Percentiles rank a stretch among this genome's conserved stretches.
phyloP scores from a whole-genome alignment of 2,113 vertebrate genomes.

The Phodopus roborovskii region DNA sequence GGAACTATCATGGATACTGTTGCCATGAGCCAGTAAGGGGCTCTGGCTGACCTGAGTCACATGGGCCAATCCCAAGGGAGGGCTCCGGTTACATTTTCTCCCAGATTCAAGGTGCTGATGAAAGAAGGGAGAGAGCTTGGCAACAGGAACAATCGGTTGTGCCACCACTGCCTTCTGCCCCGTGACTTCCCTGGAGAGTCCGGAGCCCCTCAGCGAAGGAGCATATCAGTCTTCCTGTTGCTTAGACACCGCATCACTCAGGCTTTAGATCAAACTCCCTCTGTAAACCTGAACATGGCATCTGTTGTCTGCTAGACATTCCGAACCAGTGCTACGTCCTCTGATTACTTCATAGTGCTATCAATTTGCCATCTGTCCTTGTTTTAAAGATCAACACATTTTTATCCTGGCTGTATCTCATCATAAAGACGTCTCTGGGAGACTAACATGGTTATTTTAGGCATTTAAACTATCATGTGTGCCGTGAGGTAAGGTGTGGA shows the following conservation, averaged over 20 bases:
- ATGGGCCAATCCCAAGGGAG: not conserved
- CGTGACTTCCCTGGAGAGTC: not conserved
- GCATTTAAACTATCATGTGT: not conserved
- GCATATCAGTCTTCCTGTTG: not conserved
- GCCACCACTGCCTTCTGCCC: not conserved
- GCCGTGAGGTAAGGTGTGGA: not conserved
- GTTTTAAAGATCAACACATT: slow-evolving; percentile 31
- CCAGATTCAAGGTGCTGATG: not conserved
- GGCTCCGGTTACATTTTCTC: not conserved
- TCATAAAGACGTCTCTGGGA: slow-evolving; percentile 30
- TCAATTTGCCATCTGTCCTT: slow-evolving; percentile 39
- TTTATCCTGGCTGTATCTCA: not conserved
- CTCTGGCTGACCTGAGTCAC: not conserved
- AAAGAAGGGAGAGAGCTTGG: not conserved
- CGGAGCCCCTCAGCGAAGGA: not conserved
- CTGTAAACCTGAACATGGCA: not conserved
- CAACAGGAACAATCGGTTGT: not conserved
- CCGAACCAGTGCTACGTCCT: not conserved
- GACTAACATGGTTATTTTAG: slow-evolving; percentile 35
- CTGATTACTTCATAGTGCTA: not conserved
- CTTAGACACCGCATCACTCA: not conserved
- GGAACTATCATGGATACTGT: rapidly evolving
- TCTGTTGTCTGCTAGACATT: slow-evolving; percentile 12
- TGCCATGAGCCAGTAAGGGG: not conserved
- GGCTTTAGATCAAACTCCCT: not conserved